phyloP scores from a whole-genome alignment of 2,888 invertebrate species.

The Sarcophaga variegata region DNA sequence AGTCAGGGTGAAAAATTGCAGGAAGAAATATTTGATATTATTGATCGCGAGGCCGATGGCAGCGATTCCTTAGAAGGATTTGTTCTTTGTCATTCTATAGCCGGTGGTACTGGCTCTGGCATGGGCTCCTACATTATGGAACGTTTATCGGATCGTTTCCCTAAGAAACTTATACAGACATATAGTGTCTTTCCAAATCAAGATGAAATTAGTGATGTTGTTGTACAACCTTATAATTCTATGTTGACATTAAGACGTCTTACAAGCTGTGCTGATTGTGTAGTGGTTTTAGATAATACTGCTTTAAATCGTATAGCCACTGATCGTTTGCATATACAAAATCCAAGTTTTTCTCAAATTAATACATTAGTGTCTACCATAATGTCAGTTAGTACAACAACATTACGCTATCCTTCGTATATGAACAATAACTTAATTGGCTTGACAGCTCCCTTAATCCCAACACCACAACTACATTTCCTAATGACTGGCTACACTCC shows the following conservation, averaged over 20 bases:
- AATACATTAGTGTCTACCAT: constrained; percentile 98
- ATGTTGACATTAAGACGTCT: constrained; percentile 95
- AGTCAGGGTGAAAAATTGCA: constrained; percentile 95
- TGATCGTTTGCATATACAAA: constrained; percentile 96
- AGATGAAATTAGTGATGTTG: constrained; percentile 97
- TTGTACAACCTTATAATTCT: constrained; percentile 98
- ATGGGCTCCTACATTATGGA: constrained; percentile 98
- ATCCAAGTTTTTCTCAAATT: constrained; percentile 98
- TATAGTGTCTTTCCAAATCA: constrained; percentile 99
- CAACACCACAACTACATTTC: constrained; percentile 99
- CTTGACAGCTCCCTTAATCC: constrained; percentile 96
- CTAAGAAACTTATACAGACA: constrained; percentile 98
- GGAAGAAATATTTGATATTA: constrained; percentile 99
- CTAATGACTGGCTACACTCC: constrained; percentile 99
- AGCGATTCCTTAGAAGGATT: constrained; percentile 99
- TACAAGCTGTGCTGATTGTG: constrained; percentile 97
- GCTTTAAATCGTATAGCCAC: constrained; percentile 97
- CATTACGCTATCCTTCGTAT: constrained; percentile 94
- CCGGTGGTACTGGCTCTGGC: constrained; percentile 99
- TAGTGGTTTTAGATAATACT: constrained; percentile 98
- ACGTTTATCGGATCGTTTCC: constrained; percentile 95
- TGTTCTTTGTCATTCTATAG: constrained; percentile 99
- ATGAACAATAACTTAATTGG: constrained; percentile 99
- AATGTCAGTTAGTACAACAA: constrained; percentile 99
- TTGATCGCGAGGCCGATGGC: constrained; percentile 99